A percentile compares a stretch with the other conserved stretches of the same genome.
Evolutionary conservation across 1,140 invertebrate species (phyloP).

Genomic region (Euglossa dilemma): DNA sequence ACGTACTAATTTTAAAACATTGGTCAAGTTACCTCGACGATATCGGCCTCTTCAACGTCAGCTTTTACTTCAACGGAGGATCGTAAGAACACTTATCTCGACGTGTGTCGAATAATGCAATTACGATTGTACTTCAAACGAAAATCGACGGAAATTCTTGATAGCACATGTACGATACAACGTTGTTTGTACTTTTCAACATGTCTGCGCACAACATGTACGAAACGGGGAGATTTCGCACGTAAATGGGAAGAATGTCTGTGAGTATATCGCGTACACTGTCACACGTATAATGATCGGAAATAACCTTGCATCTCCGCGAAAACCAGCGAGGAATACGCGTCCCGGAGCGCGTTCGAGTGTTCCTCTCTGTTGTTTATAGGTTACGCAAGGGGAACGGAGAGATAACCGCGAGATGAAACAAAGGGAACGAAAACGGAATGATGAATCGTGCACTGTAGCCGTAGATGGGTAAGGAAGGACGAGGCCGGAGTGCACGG

Average conservation of each 20-base stretch:
- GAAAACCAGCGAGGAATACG: not conserved
- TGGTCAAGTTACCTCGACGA: constrained; percentile 14
- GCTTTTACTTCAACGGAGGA: not conserved
- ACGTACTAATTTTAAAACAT: constrained; percentile 3
- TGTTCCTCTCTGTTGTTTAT: not conserved
- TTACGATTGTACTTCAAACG: not conserved
- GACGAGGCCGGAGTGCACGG: constrained; percentile 25
- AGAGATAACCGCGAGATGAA: not conserved
- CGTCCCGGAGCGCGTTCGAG: not conserved
- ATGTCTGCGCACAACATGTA: constrained; percentile 1
- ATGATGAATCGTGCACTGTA: not conserved
- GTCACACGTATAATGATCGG: not conserved
- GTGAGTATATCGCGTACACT: not conserved
- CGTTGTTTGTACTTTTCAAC: not conserved
- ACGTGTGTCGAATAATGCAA: not conserved
- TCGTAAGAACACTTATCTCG: not conserved
- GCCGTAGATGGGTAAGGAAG: not conserved
- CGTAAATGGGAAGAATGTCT: not conserved
- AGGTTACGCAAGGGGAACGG: not conserved
- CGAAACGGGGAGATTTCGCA: not conserved
- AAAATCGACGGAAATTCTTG: not conserved
- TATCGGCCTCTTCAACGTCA: not conserved
- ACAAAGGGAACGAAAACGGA: not conserved
- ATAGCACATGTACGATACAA: not conserved
- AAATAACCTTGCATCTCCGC: not conserved